Evolutionary conservation across 1,140 invertebrate genomes (phyloP).

Genomic region (Colletes gigas): DNA sequence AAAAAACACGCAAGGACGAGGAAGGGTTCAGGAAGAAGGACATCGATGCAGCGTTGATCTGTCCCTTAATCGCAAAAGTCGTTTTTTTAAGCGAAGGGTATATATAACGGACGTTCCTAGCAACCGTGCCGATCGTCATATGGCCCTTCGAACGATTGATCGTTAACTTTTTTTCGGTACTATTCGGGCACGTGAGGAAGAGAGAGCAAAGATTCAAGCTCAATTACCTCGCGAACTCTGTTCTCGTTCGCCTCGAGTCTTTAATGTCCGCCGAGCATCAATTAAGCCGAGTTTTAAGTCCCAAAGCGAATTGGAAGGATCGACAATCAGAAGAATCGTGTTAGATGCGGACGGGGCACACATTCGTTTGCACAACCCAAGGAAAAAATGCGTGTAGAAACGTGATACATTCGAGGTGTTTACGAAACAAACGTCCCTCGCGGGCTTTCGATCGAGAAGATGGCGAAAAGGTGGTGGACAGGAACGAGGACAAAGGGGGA

Average conservation of each 20-base stretch:
- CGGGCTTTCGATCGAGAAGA: not conserved
- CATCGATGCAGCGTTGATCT: not conserved
- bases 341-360: too few species aligned
- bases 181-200: not conserved
- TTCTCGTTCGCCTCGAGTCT: not conserved
- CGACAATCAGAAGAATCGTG: not conserved
- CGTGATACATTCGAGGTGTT: constrained; percentile 3
- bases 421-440: constrained; percentile 6
- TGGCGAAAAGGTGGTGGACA: not conserved
- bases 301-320: not conserved
- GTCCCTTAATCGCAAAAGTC: not conserved
- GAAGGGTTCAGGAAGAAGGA: not conserved
- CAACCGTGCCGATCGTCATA: not conserved
- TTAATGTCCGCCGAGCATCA: not conserved
- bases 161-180: not conserved
- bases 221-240: not conserved
- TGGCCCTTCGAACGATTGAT: not conserved
- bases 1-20: not conserved
- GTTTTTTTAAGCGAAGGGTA: not conserved
- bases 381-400: not conserved
- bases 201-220: constrained; percentile 19
- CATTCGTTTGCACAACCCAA: constrained; percentile 5
- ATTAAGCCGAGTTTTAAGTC: not conserved
- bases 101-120: too few species aligned
- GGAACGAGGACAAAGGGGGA: constrained; percentile 7